These are phyloP conservation scores for Lacerta viridis DNA, from an alignment of 2,797 vertebrate genomes.

Conservation along the genomic window DNA sequence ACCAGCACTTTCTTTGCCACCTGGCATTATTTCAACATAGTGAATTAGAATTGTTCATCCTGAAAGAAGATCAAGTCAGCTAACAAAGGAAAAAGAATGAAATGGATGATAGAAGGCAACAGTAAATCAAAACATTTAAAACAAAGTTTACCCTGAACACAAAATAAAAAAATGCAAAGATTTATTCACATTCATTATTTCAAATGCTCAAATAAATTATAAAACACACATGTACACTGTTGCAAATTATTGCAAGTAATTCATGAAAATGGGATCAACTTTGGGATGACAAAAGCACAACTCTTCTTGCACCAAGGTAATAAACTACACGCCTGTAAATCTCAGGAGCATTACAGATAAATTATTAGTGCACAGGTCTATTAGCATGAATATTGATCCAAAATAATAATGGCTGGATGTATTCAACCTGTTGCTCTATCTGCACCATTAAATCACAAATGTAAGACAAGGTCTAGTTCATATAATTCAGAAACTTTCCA, in stretches of 20 bases:
- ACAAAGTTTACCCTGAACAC: neutral
- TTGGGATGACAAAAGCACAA: neutral
- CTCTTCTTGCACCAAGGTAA: neutral
- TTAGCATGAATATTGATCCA: neutral
- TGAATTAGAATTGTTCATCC: neutral
- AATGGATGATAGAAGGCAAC: too few relatives aligned
- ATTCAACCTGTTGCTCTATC: neutral
- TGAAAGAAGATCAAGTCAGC: neutral
- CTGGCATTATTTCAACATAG: neutral
- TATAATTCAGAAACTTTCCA: neutral
- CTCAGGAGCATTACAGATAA: neutral
- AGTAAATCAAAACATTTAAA: neutral
- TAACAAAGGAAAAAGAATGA: neutral
- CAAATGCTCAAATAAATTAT: neutral
- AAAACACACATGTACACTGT: neutral
- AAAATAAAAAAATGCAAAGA: neutral
- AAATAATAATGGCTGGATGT: neutral
- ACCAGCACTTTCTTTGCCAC: neutral
- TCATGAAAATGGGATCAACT: neutral
- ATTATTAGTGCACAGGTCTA: neutral
- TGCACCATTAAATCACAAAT: neutral
- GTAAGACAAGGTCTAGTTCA: neutral
- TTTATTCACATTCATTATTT: neutral
- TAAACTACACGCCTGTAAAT: neutral
- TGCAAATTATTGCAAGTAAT: neutral